Base-by-base conservation (phyloP, 2,797 vertebrate species). In the Meriones psammophilus region DNA sequence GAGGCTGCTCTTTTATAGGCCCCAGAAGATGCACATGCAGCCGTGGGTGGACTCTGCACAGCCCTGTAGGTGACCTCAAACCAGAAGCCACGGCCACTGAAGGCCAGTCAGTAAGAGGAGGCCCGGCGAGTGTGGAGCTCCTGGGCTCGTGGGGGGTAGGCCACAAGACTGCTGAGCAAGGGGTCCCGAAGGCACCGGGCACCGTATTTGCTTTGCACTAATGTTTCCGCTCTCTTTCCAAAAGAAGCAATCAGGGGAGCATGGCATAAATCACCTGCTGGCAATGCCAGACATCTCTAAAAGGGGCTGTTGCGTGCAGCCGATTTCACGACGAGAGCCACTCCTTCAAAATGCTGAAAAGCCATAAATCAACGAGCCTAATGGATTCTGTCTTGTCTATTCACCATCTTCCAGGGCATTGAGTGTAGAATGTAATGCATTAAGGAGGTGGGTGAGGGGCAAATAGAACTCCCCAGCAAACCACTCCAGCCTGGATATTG, bases 361-460 rank as follows among this genome's bases (percentile, higher is more conserved):
- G 95, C 90, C 77, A 78, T 91, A 94, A 92, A 96, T 95, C 97
- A 93, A 39, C 8, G 56, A 71, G 95, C 88, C 68, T 80, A 91
- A 96, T 92, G 96, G 95, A 46, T 95, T 95, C 94, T 58, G 69
- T 91, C 81, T 76, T 39, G 58, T 93, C 96, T 90, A 22, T 58
- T 92, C 88, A n/a, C 33, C 90, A 80, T 94, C 86, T 93, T 95
- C 84, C 18, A 89, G 88, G 80, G 50, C 92, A 77, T 0, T 91
- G 95, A 74, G 68, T 96, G 86, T 71, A 87, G 92, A 94, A 80
- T 33, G 84, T 30, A 91, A 73, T 76, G 88, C 88, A 84, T 54
- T 24, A 9, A 54, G n/a, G 50, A 71, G 68, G n/a, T 7, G 13
- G 28, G n/a, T 10, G 46, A 5, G 30, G 15, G 24, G 17, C 1